Conservation (phyloP, 2,888 invertebrate species). For the Stenodera caucasica region DNA sequence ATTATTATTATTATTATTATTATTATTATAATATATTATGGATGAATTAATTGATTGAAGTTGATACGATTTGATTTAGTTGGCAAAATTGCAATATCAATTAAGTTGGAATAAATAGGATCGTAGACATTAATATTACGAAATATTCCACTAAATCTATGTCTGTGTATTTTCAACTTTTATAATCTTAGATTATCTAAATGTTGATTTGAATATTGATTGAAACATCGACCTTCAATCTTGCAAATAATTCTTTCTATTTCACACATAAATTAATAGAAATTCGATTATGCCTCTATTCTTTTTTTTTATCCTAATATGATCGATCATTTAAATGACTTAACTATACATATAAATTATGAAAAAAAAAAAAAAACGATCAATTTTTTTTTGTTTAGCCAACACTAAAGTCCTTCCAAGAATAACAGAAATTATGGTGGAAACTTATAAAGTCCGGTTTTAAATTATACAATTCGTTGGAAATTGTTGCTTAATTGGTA, state of each 20-base stretch:
- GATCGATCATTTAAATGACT: too few relatives aligned
- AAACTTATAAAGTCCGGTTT: constrained; percentile 3
- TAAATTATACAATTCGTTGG: not conserved
- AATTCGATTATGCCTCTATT: too few relatives aligned
- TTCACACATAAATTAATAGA: too few relatives aligned
- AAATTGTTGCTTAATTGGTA: constrained; percentile 31
- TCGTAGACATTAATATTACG: not conserved
- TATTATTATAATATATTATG: too few relatives aligned
- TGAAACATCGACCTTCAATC: constrained; percentile 3
- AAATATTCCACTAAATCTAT: not conserved
- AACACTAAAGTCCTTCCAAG: not conserved
- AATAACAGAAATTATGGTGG: not conserved
- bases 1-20: too few relatives aligned
- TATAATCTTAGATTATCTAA: not conserved
- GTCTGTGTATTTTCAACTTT: not conserved
- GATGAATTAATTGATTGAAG: too few relatives aligned
- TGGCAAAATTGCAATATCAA: not conserved
- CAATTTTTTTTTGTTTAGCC: too few relatives aligned
- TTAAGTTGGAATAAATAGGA: not conserved
- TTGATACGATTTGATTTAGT: too few relatives aligned
- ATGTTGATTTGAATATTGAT: not conserved
- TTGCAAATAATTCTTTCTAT: too few relatives aligned
- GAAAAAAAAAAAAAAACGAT: too few relatives aligned
- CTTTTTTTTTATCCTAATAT: too few relatives aligned
- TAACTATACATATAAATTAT: too few relatives aligned